These are phyloP conservation scores for Andrena minutula DNA, from an alignment of 2,888 invertebrate genomes.

Conservation along the genomic window DNA sequence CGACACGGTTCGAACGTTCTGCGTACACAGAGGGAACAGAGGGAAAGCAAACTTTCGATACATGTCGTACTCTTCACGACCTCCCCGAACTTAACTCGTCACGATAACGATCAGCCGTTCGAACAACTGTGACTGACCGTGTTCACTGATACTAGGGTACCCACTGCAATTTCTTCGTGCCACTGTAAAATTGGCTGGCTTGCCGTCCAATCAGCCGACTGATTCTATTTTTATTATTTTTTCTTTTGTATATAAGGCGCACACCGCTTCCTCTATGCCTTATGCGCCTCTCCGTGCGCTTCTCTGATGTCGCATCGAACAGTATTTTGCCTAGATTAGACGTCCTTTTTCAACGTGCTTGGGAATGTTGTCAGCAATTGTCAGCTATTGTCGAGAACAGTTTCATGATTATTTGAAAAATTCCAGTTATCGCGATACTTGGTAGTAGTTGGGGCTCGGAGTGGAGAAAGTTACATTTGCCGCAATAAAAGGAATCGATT, in stretches of 20 bases:
- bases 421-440: background rate
- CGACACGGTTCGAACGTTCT: slow-evolving; percentile 21
- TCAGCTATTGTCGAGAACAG: background rate
- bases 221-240: slow-evolving; percentile 39
- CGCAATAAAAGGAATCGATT: background rate
- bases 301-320: background rate
- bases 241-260: slow-evolving; percentile 2
- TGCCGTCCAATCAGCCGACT: slow-evolving; percentile 26
- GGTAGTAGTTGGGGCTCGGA: background rate
- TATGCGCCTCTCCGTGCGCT: background rate
- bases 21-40: background rate
- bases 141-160: slow-evolving; percentile 1
- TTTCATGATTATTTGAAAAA: background rate
- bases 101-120: background rate
- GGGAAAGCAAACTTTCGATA: slow-evolving; percentile 25
- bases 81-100: background rate
- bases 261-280: background rate
- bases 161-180: slow-evolving; percentile 34
- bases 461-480: background rate
- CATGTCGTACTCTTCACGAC: background rate
- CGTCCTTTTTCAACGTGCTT: background rate
- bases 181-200: slow-evolving; percentile 14
- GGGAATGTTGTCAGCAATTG: background rate
- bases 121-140: background rate
- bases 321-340: background rate